Percentiles rank a stretch among this genome's conserved stretches.
Conservation (phyloP, 2,113 vertebrate species). For the Hylia prasina region DNA sequence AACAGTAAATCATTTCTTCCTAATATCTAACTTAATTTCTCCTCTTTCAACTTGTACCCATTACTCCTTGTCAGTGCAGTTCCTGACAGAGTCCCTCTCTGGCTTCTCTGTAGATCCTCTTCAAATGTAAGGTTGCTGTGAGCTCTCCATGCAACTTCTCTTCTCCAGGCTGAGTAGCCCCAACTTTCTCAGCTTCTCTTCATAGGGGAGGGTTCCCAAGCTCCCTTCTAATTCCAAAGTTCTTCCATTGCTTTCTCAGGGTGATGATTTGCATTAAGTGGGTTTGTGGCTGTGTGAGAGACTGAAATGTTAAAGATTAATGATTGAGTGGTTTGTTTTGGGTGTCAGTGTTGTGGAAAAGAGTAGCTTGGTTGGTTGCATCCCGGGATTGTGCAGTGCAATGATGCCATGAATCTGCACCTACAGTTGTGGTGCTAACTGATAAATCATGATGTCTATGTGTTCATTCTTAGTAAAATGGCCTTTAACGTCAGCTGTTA, state of each 20-base stretch:
- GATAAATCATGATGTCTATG: fast-evolving
- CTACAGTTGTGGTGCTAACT: neutral
- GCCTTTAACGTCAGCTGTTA: neutral
- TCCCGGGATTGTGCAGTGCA: neutral
- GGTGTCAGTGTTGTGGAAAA: neutral
- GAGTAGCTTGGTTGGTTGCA: neutral
- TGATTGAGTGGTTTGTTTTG: neutral
- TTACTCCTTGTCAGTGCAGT: neutral
- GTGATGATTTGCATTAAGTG: fast-evolving
- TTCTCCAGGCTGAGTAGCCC: neutral
- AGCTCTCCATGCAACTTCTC: neutral
- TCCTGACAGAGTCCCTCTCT: neutral
- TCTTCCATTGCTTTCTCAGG: neutral
- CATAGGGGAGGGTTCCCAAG: fast-evolving
- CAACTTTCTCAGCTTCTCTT: neutral
- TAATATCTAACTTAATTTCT: neutral
- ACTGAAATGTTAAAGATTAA: too few species aligned
- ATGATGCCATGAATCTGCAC: neutral
- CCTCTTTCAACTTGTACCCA: neutral
- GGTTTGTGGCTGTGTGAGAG: neutral
- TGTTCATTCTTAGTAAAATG: neutral
- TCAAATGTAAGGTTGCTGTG: neutral
- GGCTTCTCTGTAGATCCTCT: neutral
- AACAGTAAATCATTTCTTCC: neutral
- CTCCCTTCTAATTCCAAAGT: fast-evolving